Conservation (phyloP, 2,797 vertebrate species). For the Galaxias olidus region DNA sequence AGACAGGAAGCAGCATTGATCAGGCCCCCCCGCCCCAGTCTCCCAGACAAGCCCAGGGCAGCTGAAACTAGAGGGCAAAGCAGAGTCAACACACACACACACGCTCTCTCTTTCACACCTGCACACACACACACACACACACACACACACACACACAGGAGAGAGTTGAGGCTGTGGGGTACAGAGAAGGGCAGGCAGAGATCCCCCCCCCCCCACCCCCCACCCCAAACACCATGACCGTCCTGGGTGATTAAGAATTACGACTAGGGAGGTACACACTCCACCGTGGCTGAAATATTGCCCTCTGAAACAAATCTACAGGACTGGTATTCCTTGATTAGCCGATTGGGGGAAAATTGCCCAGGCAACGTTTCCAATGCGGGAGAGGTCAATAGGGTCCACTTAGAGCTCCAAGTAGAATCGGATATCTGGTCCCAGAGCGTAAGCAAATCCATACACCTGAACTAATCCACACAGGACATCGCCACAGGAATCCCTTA, state of each 20-base stretch:
- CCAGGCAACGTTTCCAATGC: background rate
- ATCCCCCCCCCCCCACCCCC: background rate
- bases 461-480: slow-evolving; percentile 1
- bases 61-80: slow-evolving; percentile 15
- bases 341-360: slow-evolving; percentile 13
- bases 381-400: slow-evolving; percentile 8
- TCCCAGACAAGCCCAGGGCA: background rate
- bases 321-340: slow-evolving; percentile 26
- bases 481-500: no score
- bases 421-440: background rate
- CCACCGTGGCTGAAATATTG: slow-evolving; percentile 16
- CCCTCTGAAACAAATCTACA: slow-evolving; percentile 13
- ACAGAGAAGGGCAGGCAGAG: slow-evolving; percentile 16
- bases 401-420: slow-evolving; percentile 5
- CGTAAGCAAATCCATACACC: slow-evolving; percentile 16
- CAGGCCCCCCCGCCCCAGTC: slow-evolving; percentile 10
- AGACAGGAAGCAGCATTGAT: slow-evolving; percentile 19
- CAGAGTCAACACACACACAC: background rate
- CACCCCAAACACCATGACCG: slow-evolving; percentile 20
- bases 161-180: background rate
- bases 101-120: background rate
- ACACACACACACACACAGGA: slow-evolving; percentile 11
- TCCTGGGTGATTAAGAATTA: slow-evolving; percentile 19
- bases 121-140: slow-evolving; percentile 6
- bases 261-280: slow-evolving; percentile 15